These are phyloP conservation scores for Heliconius eleuchia DNA, from an alignment of 1,140 invertebrate species.

Conservation along the genomic window DNA sequence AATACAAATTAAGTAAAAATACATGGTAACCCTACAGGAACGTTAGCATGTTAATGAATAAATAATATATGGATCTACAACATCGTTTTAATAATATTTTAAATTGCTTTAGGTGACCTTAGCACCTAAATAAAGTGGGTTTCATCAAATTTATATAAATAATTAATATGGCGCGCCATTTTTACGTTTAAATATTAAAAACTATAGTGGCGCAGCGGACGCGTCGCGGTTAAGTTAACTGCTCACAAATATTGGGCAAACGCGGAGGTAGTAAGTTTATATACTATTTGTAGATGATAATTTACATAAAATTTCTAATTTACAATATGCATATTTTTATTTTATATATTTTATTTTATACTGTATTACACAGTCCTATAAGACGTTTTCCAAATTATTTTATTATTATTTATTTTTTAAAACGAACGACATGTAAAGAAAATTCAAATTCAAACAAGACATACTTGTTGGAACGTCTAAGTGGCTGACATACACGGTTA, in stretches of 20 bases:
- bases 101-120: background rate
- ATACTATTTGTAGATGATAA: background rate
- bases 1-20: background rate
- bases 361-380: too few relatives aligned
- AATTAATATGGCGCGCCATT: background rate
- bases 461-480: too few relatives aligned
- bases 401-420: too few relatives aligned
- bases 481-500: too few relatives aligned
- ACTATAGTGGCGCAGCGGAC: background rate
- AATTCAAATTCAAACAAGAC: too few relatives aligned
- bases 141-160: slow-evolving; percentile 2
- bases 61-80: slow-evolving; percentile 10
- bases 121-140: background rate
- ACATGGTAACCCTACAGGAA: background rate
- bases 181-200: slow-evolving; percentile 1
- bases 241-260: background rate
- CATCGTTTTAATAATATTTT: slow-evolving; percentile 13
- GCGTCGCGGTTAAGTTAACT: background rate
- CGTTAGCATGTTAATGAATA: background rate
- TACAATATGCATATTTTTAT: too few relatives aligned
- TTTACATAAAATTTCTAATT: too few relatives aligned
- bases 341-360: too few relatives aligned
- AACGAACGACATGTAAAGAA: too few relatives aligned
- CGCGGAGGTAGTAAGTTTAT: background rate
- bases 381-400: too few relatives aligned